Conservation (phyloP, 2,888 invertebrate species). For the Piscicola geometra region DNA sequence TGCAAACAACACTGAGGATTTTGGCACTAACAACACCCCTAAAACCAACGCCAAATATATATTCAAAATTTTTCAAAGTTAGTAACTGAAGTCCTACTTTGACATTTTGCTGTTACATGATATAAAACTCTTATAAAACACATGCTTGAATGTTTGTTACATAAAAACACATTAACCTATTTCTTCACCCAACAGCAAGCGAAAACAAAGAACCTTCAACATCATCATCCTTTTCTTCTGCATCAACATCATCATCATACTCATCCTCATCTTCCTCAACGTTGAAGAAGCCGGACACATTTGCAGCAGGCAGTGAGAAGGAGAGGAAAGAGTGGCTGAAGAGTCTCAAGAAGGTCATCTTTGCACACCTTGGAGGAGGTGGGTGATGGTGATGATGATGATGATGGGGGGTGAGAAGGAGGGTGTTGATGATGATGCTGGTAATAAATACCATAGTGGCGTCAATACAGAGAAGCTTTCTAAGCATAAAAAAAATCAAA, state of each 20-base stretch:
- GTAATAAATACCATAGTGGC: not conserved
- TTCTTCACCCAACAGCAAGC: no score
- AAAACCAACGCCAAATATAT: slow-evolving; percentile 5
- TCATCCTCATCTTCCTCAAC: not conserved
- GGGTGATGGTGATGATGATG: not conserved
- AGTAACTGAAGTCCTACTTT: not conserved
- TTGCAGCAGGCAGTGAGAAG: slow-evolving; percentile 49
- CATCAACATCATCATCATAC: not conserved
- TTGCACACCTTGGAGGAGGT: slow-evolving; percentile 53
- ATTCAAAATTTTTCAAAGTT: slow-evolving; percentile 20
- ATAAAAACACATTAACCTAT: not conserved
- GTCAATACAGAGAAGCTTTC: not conserved
- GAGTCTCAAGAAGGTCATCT: slow-evolving; percentile 49
- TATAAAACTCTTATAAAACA: not conserved
- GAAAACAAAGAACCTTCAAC: no score
- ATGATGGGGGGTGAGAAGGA: no score
- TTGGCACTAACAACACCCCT: not conserved
- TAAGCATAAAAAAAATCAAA: not conserved
- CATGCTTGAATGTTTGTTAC: not conserved
- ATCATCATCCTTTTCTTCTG: no score
- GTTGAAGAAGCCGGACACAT: slow-evolving; percentile 13
- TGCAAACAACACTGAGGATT: not conserved
- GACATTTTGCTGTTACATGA: not conserved
- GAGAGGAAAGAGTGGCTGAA: slow-evolving; percentile 52
- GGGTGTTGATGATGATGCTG: no score